These are phyloP conservation scores for Spheniscus mendiculus DNA, from an alignment of 2,113 vertebrate genomes.

Conservation along the genomic window DNA sequence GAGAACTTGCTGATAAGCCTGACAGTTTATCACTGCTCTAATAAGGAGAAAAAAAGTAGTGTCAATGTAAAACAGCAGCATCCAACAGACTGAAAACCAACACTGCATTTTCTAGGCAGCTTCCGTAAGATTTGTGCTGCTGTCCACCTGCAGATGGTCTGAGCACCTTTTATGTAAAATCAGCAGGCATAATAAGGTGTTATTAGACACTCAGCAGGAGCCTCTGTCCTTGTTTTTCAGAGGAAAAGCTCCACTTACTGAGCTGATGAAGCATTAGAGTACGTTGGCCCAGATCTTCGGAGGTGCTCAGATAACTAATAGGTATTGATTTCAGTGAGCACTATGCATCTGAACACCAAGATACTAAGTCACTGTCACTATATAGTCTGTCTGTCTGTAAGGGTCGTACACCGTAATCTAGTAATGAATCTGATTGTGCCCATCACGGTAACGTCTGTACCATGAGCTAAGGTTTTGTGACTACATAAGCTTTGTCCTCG, in stretches of 20 bases:
- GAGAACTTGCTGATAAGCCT: constrained; percentile 5
- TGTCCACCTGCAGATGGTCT: neutral
- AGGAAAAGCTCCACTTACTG: neutral
- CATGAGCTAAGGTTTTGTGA: neutral
- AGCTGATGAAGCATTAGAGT: neutral
- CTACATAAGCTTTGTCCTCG: rapidly evolving
- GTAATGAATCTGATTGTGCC: neutral
- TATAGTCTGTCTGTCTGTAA: neutral
- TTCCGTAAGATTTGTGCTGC: neutral
- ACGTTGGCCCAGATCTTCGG: neutral
- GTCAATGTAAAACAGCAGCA: neutral
- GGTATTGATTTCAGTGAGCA: neutral
- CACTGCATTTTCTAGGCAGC: neutral
- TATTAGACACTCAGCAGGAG: neutral
- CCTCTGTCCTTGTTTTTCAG: neutral
- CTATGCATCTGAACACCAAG: neutral
- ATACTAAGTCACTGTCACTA: constrained; percentile 16
- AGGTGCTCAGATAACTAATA: constrained; percentile 1
- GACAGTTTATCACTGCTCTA: neutral
- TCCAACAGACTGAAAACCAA: neutral
- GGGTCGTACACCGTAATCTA: neutral
- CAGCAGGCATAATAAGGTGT: constrained; percentile 22
- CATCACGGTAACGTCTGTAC: neutral
- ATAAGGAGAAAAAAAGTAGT: neutral
- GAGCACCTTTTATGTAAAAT: constrained; percentile 35